These are phyloP conservation scores for Drosophila rubida DNA, from an alignment of 2,888 invertebrate genomes.

Conservation along the genomic window DNA sequence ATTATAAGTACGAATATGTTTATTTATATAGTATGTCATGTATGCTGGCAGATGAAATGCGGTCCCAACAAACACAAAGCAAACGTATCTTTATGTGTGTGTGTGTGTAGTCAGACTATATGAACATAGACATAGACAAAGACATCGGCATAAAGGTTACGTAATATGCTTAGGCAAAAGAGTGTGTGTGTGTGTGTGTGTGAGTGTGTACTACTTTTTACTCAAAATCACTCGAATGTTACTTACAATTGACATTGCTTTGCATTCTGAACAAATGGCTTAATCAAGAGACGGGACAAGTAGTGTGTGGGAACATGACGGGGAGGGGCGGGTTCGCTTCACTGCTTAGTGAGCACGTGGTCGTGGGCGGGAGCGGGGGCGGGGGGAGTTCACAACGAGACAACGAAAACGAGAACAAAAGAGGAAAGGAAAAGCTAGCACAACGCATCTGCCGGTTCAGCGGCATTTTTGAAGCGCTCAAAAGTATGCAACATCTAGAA, in stretches of 20 bases:
- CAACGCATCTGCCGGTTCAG: conserved; percentile 15
- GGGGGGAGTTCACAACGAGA: not conserved
- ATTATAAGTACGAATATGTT: not conserved
- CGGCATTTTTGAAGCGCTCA: conserved; percentile 32
- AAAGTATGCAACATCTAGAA: conserved; percentile 59
- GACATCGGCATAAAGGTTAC: conserved; percentile 25
- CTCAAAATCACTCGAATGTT: conserved; percentile 48
- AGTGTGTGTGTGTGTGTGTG: too few relatives aligned
- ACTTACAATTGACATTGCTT: conserved; percentile 74
- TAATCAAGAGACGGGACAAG: conserved; percentile 22
- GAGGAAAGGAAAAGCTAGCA: not conserved
- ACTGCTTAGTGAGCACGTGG: not conserved
- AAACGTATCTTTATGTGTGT: not conserved
- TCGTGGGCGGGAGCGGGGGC: not conserved
- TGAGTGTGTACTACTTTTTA: conserved; percentile 17
- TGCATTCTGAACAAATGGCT: conserved; percentile 26
- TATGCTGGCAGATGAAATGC: conserved; percentile 8
- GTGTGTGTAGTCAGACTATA: conserved; percentile 1
- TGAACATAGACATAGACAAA: conserved; percentile 5
- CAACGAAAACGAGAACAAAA: conserved; percentile 8
- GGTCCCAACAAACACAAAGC: conserved; percentile 7
- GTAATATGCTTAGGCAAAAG: conserved; percentile 21
- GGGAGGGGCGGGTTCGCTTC: conserved; percentile 1
- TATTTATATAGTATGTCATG: conserved; percentile 4
- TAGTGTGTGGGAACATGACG: not conserved